Evolutionary conservation across 2,797 vertebrate genomes (phyloP).

Genomic region (Tadarida brasiliensis): DNA sequence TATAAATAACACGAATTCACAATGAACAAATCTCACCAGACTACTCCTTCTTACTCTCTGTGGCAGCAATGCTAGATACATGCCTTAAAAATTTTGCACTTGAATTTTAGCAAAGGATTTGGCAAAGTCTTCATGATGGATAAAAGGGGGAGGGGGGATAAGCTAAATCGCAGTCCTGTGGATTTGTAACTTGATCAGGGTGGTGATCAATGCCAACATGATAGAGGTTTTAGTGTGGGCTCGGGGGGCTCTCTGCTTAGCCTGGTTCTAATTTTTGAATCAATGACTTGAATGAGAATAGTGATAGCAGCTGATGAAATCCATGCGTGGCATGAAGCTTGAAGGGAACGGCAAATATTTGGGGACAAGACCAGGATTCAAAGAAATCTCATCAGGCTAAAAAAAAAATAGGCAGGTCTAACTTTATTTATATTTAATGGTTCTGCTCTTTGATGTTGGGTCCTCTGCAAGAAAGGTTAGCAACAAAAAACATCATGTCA

Average conservation of each 20-base stretch:
- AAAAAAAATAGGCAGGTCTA: background rate
- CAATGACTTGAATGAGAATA: background rate
- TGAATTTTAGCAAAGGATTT: conserved; percentile 33
- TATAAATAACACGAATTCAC: background rate
- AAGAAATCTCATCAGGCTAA: background rate
- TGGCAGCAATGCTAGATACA: background rate
- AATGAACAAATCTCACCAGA: background rate
- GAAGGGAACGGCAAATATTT: background rate
- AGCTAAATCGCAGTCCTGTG: background rate
- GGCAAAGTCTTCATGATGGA: background rate
- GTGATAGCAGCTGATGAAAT: background rate
- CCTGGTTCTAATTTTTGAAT: background rate
- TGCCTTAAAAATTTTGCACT: background rate
- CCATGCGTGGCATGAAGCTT: background rate
- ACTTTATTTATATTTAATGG: background rate
- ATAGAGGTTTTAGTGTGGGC: background rate
- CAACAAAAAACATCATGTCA: background rate
- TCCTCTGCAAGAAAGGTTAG: background rate
- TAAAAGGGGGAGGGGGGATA: background rate
- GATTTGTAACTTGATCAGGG: background rate
- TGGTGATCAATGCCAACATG: background rate
- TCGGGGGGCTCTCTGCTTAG: background rate
- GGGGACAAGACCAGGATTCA: background rate
- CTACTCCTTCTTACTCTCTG: background rate
- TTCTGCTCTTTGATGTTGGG: background rate